A percentile compares a stretch with the other conserved stretches of the same genome.
These are phyloP conservation scores for Patiria pectinifera DNA, from an alignment of 53 echinoderm and acorn worm genomes.

Conservation along the genomic window DNA sequence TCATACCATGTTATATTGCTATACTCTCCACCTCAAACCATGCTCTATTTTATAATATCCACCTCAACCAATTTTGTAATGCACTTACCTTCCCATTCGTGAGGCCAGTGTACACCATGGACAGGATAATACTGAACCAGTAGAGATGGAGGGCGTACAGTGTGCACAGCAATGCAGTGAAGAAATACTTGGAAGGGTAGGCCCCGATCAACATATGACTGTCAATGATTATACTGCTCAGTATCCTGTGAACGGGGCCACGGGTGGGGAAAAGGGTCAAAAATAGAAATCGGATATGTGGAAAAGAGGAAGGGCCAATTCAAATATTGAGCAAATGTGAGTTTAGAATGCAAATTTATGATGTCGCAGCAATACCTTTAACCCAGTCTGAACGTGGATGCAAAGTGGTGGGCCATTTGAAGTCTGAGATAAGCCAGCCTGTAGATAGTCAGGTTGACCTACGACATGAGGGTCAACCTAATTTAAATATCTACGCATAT, in stretches of 20 bases:
- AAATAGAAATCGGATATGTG: background rate
- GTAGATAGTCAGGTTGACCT: too few relatives aligned
- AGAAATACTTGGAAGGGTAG: constrained; percentile 91
- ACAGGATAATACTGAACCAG: constrained; percentile 85
- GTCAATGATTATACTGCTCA: constrained; percentile 76
- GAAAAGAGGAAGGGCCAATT: too few relatives aligned
- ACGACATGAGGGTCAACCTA: too few relatives aligned
- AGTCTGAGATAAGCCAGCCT: too few relatives aligned
- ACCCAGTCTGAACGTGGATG: too few relatives aligned
- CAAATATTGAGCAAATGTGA: too few relatives aligned
- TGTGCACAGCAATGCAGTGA: constrained; percentile 71
- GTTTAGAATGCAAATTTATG: too few relatives aligned
- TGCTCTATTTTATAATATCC: background rate
- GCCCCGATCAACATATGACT: constrained; percentile 75
- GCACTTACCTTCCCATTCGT: constrained; percentile 69
- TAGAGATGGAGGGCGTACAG: constrained; percentile 81
- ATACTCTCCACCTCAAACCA: too few relatives aligned
- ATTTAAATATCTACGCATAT: too few relatives aligned
- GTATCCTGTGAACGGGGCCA: constrained; percentile 62
- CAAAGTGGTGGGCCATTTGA: too few relatives aligned
- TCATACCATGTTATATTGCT: too few relatives aligned
- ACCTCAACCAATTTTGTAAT: background rate
- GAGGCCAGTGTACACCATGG: constrained; percentile 74
- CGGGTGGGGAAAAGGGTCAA: background rate
- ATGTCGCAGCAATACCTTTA: too few relatives aligned